phyloP scores from a whole-genome alignment of 2,888 invertebrate species.

The Pheosia tremula region DNA sequence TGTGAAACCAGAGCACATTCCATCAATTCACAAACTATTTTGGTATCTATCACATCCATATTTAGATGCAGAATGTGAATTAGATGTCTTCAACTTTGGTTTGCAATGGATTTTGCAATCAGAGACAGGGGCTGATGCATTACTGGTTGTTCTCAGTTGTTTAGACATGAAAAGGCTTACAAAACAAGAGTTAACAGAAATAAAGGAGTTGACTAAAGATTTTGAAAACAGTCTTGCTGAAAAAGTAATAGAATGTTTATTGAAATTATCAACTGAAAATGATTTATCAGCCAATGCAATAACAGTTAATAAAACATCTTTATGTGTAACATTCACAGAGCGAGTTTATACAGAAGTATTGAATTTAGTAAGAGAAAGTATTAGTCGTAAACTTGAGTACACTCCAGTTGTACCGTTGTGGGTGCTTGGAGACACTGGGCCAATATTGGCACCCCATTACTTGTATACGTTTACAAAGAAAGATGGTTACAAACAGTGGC shows the following conservation, averaged over 20 bases:
- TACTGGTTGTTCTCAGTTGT: constrained; percentile 65
- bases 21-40: constrained; percentile 57
- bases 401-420: constrained; percentile 61
- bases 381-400: constrained; percentile 46
- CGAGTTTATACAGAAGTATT: constrained; percentile 63
- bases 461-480: constrained; percentile 57
- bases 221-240: constrained; percentile 56
- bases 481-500: constrained; percentile 59
- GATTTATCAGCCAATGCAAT: constrained; percentile 39
- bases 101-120: constrained; percentile 58
- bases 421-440: constrained; percentile 46
- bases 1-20: constrained; percentile 61
- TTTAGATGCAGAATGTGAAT: constrained; percentile 58
- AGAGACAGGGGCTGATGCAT: constrained; percentile 59
- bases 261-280: constrained; percentile 40
- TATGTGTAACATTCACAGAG: constrained; percentile 58
- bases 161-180: constrained; percentile 60
- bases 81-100: constrained; percentile 71
- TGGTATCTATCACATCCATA: constrained; percentile 77
- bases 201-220: constrained; percentile 44
- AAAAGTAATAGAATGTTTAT: constrained; percentile 61
- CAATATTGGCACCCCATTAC: constrained; percentile 51
- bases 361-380: constrained; percentile 53
- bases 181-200: constrained; percentile 49
- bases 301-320: constrained; percentile 33